Evolutionary conservation across 2,113 vertebrate genomes (phyloP), one percentile per base, ranked within the genome.

Genomic region (Todiramphus chloris): DNA sequence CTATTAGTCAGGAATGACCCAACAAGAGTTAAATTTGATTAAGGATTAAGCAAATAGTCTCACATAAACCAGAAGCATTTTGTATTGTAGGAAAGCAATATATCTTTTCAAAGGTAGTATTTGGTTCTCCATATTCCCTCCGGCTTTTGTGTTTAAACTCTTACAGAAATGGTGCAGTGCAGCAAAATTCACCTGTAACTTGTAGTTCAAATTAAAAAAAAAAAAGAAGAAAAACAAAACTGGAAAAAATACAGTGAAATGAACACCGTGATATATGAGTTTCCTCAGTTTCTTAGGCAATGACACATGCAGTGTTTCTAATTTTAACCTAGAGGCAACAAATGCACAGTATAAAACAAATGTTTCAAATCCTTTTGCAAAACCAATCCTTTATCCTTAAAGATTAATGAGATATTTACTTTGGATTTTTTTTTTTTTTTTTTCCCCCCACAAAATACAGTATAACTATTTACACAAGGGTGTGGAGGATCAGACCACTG

Each of bases 211-310:
- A 96, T 89, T 73, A 93, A 83, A 87, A 94, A 60, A 31, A 88
- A 96, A 97, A 74, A 93, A 84, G 86, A 94, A 62, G 30, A 88
- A 96, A 97, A 96, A 87, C 50, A 93, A 96, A 95, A 87, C 53
- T 63, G 43, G 93, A 83, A 90, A 95, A 95, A 72, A 89, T 46
- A 81, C 43, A 96, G 69, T 94, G 84, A 95, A 95, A 96, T 69
- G 50, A 96, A 91, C 58, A 63, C 25, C 93, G 89, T 72, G 66
- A 94, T 81, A 95, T 95, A 77, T 72, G n/a, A 93, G 59, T 97
- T 97, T 95, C 83, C 80, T 96, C 89, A 72, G 51, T 97, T 96
- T 97, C 97, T 97, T 88, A 88, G 67, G 83, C 83, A 97, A 94
- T 93, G 93, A 95, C 18, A 5, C 87, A 89, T 89, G 69, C 27